Evolutionary conservation across 2,113 vertebrate genomes (phyloP).

Genomic region (Syngnathus scovelli): DNA sequence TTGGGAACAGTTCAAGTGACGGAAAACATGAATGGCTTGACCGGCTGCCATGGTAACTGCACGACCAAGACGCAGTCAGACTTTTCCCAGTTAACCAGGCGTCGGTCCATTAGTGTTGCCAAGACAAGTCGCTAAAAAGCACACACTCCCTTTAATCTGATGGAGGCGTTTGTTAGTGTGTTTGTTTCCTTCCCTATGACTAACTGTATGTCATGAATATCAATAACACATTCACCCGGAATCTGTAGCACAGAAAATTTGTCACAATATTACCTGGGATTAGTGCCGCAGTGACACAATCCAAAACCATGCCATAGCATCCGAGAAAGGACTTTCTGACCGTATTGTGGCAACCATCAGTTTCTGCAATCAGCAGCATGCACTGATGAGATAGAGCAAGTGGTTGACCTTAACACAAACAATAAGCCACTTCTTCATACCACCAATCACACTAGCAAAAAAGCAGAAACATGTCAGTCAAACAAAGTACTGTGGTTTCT

Average conservation of each 20-base stretch:
- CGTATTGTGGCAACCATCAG: background rate
- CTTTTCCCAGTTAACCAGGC: slow-evolving; percentile 49
- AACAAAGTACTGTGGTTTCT: too few relatives aligned
- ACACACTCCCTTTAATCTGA: slow-evolving; percentile 22
- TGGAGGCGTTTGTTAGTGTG: background rate
- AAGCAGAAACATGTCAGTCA: too few relatives aligned
- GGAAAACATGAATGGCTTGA: slow-evolving; percentile 58
- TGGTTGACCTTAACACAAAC: background rate
- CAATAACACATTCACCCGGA: background rate
- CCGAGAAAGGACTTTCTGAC: background rate
- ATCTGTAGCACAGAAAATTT: background rate
- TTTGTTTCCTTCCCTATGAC: background rate
- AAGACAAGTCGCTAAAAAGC: slow-evolving; percentile 58
- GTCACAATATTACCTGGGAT: background rate
- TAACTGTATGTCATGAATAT: background rate
- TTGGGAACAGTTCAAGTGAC: slow-evolving; percentile 45
- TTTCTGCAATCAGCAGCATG: background rate
- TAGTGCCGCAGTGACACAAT: background rate
- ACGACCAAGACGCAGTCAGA: slow-evolving; percentile 39
- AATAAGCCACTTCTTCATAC: background rate
- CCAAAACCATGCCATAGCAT: background rate
- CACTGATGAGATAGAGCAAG: background rate
- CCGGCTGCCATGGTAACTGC: slow-evolving; percentile 59
- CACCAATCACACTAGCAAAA: background rate
- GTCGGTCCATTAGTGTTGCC: slow-evolving; percentile 40